phyloP scores from a whole-genome alignment of 2,113 vertebrate genomes.

The Pleuronectes platessa region DNA sequence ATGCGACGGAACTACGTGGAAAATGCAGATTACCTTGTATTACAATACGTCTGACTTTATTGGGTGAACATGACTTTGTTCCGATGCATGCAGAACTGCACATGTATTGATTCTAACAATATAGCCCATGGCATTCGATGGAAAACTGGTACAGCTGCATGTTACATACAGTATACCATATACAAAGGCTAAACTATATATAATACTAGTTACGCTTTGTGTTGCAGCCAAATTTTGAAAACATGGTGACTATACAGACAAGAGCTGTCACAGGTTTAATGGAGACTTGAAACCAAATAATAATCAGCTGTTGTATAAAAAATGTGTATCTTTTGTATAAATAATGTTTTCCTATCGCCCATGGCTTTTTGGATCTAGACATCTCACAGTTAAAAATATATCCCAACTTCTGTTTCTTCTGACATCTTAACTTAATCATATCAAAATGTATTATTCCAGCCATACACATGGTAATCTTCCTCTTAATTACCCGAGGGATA shows the following conservation, averaged over 20 bases:
- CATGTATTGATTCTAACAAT: not conserved
- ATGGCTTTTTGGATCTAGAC: too few relatives aligned
- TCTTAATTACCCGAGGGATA: constrained; percentile 5
- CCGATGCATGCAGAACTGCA: constrained; percentile 20
- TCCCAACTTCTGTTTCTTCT: not conserved
- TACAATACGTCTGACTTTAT: constrained; percentile 7
- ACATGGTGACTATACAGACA: not conserved
- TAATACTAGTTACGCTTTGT: not conserved
- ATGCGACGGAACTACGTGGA: constrained; percentile 6
- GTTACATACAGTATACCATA: not conserved
- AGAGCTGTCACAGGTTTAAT: not conserved
- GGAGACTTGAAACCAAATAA: not conserved
- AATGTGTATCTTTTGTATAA: too few relatives aligned
- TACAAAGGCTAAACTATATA: not conserved
- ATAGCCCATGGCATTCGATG: not conserved
- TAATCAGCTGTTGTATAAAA: not conserved
- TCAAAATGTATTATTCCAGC: not conserved
- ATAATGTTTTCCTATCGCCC: too few relatives aligned
- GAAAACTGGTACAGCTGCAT: not conserved
- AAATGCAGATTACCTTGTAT: constrained; percentile 12
- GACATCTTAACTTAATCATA: not conserved
- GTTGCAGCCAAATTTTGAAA: not conserved
- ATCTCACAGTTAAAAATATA: not conserved
- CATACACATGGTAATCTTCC: not conserved
- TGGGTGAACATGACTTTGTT: not conserved